phyloP scores from a whole-genome alignment of 2,797 vertebrate species.

The Setipinna tenuifilis region DNA sequence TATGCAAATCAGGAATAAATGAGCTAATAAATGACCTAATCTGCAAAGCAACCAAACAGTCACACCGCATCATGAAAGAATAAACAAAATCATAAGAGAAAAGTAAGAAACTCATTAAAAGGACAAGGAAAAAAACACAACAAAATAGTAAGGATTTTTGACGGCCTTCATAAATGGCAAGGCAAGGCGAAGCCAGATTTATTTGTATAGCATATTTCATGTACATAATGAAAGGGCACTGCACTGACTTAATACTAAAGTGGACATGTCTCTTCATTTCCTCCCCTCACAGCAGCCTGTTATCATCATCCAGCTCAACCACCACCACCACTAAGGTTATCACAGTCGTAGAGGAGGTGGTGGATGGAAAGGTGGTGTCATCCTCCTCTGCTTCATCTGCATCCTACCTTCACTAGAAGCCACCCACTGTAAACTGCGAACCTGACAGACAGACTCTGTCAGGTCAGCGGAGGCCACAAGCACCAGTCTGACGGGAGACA shows the following conservation, averaged over 20 bases:
- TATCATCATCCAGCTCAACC: slow-evolving; percentile 64
- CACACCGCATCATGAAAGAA: not conserved
- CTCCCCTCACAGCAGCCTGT: not conserved
- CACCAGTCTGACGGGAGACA: not conserved
- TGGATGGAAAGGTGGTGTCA: slow-evolving; percentile 76
- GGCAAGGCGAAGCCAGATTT: no score
- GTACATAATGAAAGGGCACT: not conserved
- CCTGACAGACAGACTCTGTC: not conserved
- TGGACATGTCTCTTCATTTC: not conserved
- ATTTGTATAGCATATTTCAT: no score
- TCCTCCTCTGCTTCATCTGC: slow-evolving; percentile 52
- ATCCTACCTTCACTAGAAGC: not conserved
- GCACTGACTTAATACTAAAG: no score
- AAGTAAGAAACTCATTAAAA: no score
- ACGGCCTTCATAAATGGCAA: not conserved
- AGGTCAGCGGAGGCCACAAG: not conserved
- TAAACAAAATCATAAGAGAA: no score
- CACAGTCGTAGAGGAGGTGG: slow-evolving; percentile 78
- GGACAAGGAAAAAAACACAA: not conserved
- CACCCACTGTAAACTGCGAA: not conserved
- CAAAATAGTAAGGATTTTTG: not conserved
- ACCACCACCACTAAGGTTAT: slow-evolving; percentile 70
- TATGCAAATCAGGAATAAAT: no score
- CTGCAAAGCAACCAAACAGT: not conserved
- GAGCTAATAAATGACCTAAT: no score